Percentiles rank a stretch among this genome's conserved stretches.
phyloP scores from a whole-genome alignment of 2,113 vertebrate species.

The Paramisgurnus dabryanus region DNA sequence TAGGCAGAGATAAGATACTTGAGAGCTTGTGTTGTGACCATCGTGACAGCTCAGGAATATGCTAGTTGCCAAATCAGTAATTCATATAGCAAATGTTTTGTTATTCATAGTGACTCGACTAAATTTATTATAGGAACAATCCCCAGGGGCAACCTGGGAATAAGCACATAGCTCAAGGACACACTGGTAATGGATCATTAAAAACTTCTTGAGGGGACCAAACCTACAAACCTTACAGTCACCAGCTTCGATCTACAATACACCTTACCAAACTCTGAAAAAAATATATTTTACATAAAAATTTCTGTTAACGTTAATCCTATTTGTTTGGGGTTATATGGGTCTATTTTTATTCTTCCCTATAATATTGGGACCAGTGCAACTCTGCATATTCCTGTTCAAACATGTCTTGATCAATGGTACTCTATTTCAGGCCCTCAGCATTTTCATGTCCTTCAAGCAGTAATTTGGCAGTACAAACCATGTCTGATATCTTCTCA shows the following conservation, averaged over 20 bases:
- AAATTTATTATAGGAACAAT: not conserved
- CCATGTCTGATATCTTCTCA: not conserved
- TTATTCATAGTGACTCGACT: not conserved
- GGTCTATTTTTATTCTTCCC: not conserved
- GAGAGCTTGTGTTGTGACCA: not conserved
- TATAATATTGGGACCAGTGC: not conserved
- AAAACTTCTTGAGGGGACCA: not conserved
- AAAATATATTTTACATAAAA: too few relatives aligned
- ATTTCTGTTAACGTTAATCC: not conserved
- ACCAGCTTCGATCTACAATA: not conserved
- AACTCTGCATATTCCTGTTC: not conserved
- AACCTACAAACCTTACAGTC: not conserved
- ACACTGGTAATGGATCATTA: not conserved
- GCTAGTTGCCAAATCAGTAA: not conserved
- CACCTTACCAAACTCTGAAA: too few relatives aligned
- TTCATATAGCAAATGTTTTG: not conserved
- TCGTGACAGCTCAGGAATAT: not conserved
- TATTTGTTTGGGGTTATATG: not conserved
- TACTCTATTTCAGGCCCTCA: not conserved
- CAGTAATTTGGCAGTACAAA: conserved; percentile 16
- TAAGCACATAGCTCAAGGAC: not conserved
- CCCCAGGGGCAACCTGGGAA: not conserved
- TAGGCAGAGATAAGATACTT: not conserved
- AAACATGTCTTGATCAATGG: not conserved
- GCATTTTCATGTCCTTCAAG: conserved; percentile 29